Base-by-base conservation (phyloP, 1,140 invertebrate species). In the Ips nitidus region DNA sequence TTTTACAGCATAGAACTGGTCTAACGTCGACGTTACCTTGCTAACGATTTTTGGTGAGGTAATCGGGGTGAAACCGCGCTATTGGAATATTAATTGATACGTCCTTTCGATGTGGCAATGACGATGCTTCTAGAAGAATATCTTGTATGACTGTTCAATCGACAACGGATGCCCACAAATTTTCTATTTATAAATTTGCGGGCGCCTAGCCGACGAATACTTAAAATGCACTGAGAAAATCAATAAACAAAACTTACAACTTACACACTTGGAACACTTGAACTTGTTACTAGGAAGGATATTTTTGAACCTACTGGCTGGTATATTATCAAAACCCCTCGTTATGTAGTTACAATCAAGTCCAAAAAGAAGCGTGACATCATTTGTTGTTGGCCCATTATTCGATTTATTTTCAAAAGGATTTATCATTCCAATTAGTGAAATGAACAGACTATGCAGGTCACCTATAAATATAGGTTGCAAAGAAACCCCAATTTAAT, bases 81-180 rank as follows among this genome's bases (percentile, higher is more conserved):
- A 65, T 4, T 47, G 22, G 59, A 43, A 61, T 61, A 45, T 47
- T 61, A 61, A 60, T 60, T 47, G 39, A 3, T 55, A 40, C 39
- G 39, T 8, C 55, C 55, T 57, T 40, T 40, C 3, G 2, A 57
- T 8, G 22, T 22, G 45, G 45, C 45, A 50, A 50, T 50, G 45
- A 50, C 6, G 45, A 50, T 50, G 45, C 45, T 50, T 50, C 7
- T 6, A 50, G 22, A 2, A 22, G 45, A 50, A 50, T 50, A 6
- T 22, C 45, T 2, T 50, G 1, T 2, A 22, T 8, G 45, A 50
- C 7, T 8, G 1, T 50, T 50, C 1, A 22, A 22, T 22, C 45
- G 45, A 50, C 45, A 22, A 22, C 1, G 45, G 22, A 50, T 50
- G 7, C 52, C 52, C 52, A 55, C 52, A 55, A 22, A 50, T 6